Percentiles rank a stretch among this genome's conserved stretches.
Conservation (phyloP, 2,888 invertebrate species). For the Schizotus pectinicornis region DNA sequence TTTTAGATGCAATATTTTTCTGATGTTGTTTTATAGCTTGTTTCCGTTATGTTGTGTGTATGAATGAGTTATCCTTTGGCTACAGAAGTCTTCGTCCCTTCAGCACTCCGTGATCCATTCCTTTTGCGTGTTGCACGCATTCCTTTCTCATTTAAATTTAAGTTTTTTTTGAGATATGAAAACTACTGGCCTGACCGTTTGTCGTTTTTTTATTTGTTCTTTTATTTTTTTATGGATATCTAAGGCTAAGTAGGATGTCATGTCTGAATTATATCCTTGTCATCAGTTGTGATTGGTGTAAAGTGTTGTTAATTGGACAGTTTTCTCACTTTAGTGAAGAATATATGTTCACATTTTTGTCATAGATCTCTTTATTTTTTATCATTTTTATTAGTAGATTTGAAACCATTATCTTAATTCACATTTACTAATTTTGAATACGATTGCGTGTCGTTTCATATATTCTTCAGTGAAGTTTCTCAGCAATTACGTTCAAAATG, state of each 20-base stretch:
- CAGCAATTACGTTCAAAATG: conserved; percentile 11
- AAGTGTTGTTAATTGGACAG: conserved; percentile 22
- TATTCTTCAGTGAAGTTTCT: conserved; percentile 22
- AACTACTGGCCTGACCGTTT: background rate
- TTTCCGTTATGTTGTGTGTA: conserved; percentile 30
- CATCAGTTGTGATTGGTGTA: conserved; percentile 29
- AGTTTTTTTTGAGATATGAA: conserved; percentile 18
- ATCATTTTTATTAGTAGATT: too few relatives aligned
- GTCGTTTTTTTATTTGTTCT: conserved; percentile 5
- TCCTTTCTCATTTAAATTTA: conserved; percentile 27
- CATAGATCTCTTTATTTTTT: conserved; percentile 1
- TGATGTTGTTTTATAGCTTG: conserved; percentile 31
- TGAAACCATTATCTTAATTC: too few relatives aligned
- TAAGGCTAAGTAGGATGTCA: conserved; percentile 20
- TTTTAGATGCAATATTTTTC: conserved; percentile 39
- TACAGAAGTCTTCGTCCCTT: conserved; percentile 59
- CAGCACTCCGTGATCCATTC: conserved; percentile 57
- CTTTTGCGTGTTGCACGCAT: conserved; percentile 42
- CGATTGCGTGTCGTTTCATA: background rate
- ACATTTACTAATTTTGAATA: too few relatives aligned
- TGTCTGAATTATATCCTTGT: conserved; percentile 16
- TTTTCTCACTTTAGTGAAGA: conserved; percentile 22
- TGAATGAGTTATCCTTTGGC: conserved; percentile 52
- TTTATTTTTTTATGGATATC: conserved; percentile 3
- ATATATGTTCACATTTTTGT: conserved; percentile 9